Evolutionary conservation across 2,797 vertebrate genomes (phyloP).

Genomic region (Pelochelys cantorii): DNA sequence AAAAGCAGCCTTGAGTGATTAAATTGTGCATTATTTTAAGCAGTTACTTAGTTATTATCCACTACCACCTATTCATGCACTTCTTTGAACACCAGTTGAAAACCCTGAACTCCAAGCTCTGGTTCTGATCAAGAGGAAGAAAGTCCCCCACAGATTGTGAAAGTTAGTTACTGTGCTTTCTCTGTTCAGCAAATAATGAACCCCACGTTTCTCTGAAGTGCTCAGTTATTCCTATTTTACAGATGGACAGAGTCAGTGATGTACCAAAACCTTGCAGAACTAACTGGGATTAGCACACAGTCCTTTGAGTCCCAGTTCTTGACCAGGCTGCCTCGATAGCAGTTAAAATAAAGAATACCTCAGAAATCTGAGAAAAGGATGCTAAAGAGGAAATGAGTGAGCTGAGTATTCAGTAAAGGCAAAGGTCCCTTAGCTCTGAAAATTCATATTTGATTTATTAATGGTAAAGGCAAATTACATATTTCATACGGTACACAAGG

Average conservation of each 20-base stretch:
- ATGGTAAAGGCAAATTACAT: fast-evolving
- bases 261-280: not conserved
- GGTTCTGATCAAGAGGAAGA: not conserved
- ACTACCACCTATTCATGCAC: fast-evolving
- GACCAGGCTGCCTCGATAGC: not conserved
- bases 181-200: not conserved
- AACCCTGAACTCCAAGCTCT: not conserved
- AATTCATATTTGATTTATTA: fast-evolving
- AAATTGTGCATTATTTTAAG: fast-evolving
- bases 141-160: not conserved
- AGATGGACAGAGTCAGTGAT: not conserved
- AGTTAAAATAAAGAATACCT: not conserved
- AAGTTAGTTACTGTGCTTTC: too few relatives aligned
- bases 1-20: not conserved
- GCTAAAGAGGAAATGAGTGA: fast-evolving
- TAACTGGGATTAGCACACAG: not conserved
- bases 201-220: not conserved
- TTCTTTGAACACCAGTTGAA: not conserved
- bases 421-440: fast-evolving
- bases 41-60: not conserved
- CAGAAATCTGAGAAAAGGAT: not conserved
- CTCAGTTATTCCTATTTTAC: not conserved
- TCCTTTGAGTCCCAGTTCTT: not conserved
- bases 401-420: fast-evolving
- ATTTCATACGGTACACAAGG: fast-evolving